phyloP scores from a whole-genome alignment of 2,797 vertebrate genomes.

The Perdix hodgsoniae region DNA sequence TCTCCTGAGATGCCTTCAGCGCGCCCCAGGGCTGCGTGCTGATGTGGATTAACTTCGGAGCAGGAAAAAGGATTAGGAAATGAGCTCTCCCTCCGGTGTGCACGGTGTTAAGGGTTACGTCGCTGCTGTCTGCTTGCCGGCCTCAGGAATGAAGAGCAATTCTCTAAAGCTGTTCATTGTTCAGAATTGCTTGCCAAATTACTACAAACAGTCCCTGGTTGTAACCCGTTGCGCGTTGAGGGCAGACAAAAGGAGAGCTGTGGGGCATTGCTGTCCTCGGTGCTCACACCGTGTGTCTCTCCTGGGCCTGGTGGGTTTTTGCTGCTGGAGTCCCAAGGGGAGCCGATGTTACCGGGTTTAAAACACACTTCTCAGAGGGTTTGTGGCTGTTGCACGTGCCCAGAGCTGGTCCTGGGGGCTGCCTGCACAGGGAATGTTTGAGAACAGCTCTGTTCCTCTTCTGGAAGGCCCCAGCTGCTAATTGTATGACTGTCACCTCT shows the following conservation, averaged over 20 bases:
- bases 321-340: not conserved
- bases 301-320: not conserved
- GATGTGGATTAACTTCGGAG: not conserved
- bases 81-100: not conserved
- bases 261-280: not conserved
- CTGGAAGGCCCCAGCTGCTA: not conserved
- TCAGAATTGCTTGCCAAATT: not conserved
- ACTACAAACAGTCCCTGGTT: not conserved
- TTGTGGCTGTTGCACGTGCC: not conserved
- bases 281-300: not conserved
- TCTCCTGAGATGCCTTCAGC: not conserved
- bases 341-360: not conserved
- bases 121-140: not conserved
- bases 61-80: not conserved
- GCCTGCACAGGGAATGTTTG: not conserved
- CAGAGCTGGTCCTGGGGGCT: not conserved
- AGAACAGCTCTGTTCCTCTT: not conserved
- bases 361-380: not conserved
- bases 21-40: not conserved
- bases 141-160: not conserved
- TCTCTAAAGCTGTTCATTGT: constrained; percentile 34
- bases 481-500: not conserved
- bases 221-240: not conserved
- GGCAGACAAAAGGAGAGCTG: constrained; percentile 21
- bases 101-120: not conserved